A percentile compares a stretch with the other conserved stretches of the same genome.
These are phyloP conservation scores for Cosmia trapezina DNA, from an alignment of 2,888 invertebrate genomes.

Conservation along the genomic window DNA sequence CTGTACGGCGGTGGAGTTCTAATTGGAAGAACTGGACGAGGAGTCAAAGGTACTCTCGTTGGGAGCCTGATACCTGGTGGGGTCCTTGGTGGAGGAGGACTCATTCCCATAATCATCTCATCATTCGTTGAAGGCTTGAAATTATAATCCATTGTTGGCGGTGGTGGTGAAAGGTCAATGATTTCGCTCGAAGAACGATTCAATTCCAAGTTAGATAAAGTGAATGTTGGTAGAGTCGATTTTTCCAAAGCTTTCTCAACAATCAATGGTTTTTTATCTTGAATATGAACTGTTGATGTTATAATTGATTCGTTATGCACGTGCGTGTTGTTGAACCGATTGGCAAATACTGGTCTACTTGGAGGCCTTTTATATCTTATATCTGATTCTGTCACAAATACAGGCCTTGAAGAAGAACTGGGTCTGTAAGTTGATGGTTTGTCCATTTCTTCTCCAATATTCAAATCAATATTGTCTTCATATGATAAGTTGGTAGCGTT, in stretches of 20 bases:
- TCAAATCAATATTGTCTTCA: conserved; percentile 84
- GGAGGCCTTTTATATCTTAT: conserved; percentile 74
- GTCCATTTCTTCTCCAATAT: conserved; percentile 86
- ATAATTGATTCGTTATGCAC: conserved; percentile 83
- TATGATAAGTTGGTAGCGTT: conserved; percentile 83
- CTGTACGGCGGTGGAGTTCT: conserved; percentile 82
- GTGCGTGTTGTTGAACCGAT: conserved; percentile 72
- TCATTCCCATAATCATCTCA: conserved; percentile 90
- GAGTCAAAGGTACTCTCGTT: conserved; percentile 75
- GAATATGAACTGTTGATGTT: conserved; percentile 86
- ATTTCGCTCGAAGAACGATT: conserved; percentile 84
- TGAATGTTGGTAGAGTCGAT: conserved; percentile 79
- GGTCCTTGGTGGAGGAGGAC: conserved; percentile 87
- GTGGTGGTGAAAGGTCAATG: conserved; percentile 88
- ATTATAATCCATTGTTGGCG: conserved; percentile 84
- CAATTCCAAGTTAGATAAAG: conserved; percentile 75
- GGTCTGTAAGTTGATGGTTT: conserved; percentile 69
- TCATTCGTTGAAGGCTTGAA: conserved; percentile 85
- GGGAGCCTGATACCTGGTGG: conserved; percentile 76
- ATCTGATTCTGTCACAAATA: conserved; percentile 67
- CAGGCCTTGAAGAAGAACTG: conserved; percentile 69
- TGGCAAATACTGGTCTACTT: conserved; percentile 71
- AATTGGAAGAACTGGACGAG: conserved; percentile 77
- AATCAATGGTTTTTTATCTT: conserved; percentile 86
- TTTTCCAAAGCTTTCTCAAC: conserved; percentile 80